A percentile compares a stretch with the other conserved stretches of the same genome.
Conservation (phyloP, 2,797 vertebrate genomes). For the Vespertilio murinus region DNA sequence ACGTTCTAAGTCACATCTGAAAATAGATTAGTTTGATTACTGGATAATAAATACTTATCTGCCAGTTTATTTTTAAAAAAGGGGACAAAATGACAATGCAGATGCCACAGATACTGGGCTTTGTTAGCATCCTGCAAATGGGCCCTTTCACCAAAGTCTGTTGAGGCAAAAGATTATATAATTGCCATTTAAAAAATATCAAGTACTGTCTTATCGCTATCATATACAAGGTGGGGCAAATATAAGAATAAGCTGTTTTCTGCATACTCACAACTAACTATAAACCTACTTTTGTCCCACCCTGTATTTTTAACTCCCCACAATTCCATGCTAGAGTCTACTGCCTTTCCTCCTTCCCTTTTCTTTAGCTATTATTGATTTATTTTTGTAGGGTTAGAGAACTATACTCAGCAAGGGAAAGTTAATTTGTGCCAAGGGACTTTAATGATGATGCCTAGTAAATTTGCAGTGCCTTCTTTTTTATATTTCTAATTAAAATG, state of each 20-base stretch:
- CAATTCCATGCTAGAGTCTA: not conserved
- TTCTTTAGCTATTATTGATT: not conserved
- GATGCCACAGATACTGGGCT: not conserved
- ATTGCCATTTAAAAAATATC: not conserved
- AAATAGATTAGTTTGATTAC: not conserved
- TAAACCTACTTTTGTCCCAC: not conserved
- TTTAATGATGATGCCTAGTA: not conserved
- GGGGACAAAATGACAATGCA: not conserved
- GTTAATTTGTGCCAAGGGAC: constrained; percentile 38
- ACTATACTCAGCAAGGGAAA: not conserved
- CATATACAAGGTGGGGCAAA: not conserved
- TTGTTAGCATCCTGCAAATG: not conserved
- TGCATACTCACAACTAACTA: not conserved
- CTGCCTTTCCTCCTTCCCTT: not conserved
- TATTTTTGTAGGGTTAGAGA: constrained; percentile 8
- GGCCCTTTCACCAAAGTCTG: not conserved
- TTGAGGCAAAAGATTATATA: not conserved
- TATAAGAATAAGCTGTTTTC: not conserved
- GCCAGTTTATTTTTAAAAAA: not conserved
- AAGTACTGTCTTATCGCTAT: not conserved
- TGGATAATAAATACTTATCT: not conserved
- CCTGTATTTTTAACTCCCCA: not conserved
- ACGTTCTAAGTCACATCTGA: constrained; percentile 23
- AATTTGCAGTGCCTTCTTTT: constrained; percentile 27
- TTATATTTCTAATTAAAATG: constrained; percentile 35